Conservation (phyloP, 2,797 vertebrate species). For the Scleropages formosus region DNA sequence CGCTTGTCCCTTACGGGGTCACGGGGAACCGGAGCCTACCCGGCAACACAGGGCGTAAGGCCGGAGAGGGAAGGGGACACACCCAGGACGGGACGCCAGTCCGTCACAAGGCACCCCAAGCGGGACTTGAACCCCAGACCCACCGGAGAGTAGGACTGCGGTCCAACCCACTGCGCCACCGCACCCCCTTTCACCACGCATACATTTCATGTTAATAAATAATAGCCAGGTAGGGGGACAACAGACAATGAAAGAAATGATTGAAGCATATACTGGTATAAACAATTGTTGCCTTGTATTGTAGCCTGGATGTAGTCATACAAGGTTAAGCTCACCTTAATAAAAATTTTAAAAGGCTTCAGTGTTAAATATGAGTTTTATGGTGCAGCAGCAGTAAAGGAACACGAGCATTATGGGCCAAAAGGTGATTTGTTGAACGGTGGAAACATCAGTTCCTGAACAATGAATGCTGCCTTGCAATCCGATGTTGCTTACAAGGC, state of each 20-base stretch:
- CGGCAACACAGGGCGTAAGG: too few species aligned
- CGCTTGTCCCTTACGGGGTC: too few species aligned
- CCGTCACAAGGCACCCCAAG: too few species aligned
- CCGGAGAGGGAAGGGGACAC: too few species aligned
- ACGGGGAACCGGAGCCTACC: too few species aligned
- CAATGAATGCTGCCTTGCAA: conserved; percentile 39
- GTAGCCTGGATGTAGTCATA: conserved; percentile 23
- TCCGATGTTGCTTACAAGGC: conserved; percentile 61
- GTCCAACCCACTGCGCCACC: too few species aligned
- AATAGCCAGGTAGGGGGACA: too few species aligned
- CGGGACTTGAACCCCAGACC: too few species aligned
- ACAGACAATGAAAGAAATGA: too few species aligned
- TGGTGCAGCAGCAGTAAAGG: conserved; percentile 22
- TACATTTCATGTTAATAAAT: conserved; percentile 28
- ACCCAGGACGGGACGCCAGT: too few species aligned
- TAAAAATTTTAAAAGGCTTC: conserved; percentile 46
- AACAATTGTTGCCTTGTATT: conserved; percentile 16
- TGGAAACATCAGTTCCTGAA: conserved; percentile 18
- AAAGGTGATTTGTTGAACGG: conserved; percentile 30
- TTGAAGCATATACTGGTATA: not conserved
- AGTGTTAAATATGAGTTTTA: conserved; percentile 43
- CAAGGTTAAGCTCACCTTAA: conserved; percentile 46
- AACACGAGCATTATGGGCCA: conserved; percentile 20
- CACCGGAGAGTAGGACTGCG: too few species aligned
- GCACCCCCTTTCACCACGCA: too few species aligned